Percentiles rank a stretch among this genome's conserved stretches.
phyloP scores from a whole-genome alignment of 2,888 invertebrate genomes.

The Hirtodrosophila trivittata region DNA sequence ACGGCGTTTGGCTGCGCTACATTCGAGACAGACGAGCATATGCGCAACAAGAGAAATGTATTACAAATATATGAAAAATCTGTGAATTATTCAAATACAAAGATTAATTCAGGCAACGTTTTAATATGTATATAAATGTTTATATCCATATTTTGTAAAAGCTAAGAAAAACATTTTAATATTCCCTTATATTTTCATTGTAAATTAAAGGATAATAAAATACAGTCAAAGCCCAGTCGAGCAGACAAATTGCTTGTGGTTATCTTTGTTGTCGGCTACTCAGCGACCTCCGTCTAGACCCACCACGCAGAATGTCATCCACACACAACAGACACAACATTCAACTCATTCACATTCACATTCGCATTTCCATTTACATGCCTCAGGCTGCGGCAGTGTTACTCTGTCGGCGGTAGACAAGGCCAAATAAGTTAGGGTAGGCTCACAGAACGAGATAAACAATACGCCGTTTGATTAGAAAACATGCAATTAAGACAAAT shows the following conservation, averaged over 20 bases:
- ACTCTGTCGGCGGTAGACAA: conserved; percentile 44
- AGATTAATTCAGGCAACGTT: too few species aligned
- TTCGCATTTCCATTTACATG: conserved; percentile 30
- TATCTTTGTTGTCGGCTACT: conserved; percentile 45
- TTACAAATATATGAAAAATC: not conserved
- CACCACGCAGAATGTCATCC: conserved; percentile 7
- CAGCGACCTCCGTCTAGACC: conserved; percentile 34
- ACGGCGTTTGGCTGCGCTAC: conserved; percentile 57
- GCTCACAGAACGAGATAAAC: conserved; percentile 29
- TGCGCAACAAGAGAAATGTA: not conserved
- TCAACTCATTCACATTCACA: not conserved
- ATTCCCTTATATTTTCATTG: too few species aligned
- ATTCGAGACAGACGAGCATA: conserved; percentile 20
- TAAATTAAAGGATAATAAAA: not conserved
- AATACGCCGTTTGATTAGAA: conserved; percentile 24
- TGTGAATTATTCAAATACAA: too few species aligned
- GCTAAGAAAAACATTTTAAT: too few species aligned
- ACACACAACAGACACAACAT: conserved; percentile 13
- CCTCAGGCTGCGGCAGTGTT: conserved; percentile 25
- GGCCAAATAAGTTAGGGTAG: conserved; percentile 61
- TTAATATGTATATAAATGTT: too few species aligned
- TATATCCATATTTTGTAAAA: too few species aligned
- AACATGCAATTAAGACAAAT: conserved; percentile 17
- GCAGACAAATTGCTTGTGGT: conserved; percentile 43
- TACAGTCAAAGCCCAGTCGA: conserved; percentile 29